A percentile compares a stretch with the other conserved stretches of the same genome.
Conservation (phyloP, 92 coral and sea anemone genomes). For the Diadumene lineata region DNA sequence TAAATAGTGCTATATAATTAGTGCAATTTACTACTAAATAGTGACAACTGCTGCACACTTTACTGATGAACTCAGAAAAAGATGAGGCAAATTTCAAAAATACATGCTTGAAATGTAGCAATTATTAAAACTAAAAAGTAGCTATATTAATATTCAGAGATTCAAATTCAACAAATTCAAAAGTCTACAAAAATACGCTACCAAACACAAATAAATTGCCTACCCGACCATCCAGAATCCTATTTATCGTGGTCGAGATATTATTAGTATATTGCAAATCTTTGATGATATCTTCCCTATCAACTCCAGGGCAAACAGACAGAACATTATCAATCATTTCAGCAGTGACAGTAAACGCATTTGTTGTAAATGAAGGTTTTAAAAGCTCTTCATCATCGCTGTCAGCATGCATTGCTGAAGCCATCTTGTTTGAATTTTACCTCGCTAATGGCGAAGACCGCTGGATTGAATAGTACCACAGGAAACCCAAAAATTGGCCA, state of each 20-base stretch:
- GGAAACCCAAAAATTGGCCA: not conserved
- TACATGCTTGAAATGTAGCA: no score
- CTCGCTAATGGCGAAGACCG: not conserved
- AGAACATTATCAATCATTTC: conserved; percentile 73
- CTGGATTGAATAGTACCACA: not conserved
- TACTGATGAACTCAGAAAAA: no score
- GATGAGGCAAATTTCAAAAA: no score
- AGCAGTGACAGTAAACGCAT: conserved; percentile 32
- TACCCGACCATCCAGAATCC: conserved; percentile 90
- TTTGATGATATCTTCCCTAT: conserved; percentile 51
- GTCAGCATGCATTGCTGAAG: conserved; percentile 2
- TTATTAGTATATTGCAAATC: conserved; percentile 73
- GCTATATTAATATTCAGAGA: no score
- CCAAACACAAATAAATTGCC: conserved; percentile 9
- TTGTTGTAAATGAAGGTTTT: conserved; percentile 9
- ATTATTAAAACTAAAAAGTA: no score
- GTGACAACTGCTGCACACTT: no score
- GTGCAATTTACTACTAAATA: no score
- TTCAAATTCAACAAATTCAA: no score
- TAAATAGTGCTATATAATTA: no score
- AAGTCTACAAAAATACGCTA: not conserved
- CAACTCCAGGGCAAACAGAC: conserved; percentile 69
- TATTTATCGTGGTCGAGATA: conserved; percentile 72
- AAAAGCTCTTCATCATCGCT: conserved; percentile 29
- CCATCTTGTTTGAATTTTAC: conserved; percentile 15